phyloP scores from a whole-genome alignment of 2,113 vertebrate species.

The Pristiophorus japonicus region DNA sequence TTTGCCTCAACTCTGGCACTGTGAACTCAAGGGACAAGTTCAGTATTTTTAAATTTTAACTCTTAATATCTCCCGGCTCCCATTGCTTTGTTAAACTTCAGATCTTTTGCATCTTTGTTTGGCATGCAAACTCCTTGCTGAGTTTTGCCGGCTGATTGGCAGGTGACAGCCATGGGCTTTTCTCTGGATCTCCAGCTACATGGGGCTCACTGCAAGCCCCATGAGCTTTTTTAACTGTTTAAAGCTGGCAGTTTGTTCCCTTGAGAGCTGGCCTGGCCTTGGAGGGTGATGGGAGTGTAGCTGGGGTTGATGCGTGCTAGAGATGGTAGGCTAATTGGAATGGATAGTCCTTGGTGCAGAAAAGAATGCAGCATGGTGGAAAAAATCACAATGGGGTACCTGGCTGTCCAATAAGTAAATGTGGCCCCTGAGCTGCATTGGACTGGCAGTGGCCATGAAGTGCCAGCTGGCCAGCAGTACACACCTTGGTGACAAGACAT shows the following conservation, averaged over 20 bases:
- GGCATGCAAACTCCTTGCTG: not conserved
- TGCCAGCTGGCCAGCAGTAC: not conserved
- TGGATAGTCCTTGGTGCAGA: not conserved
- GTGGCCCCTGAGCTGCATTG: not conserved
- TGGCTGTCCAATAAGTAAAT: not conserved
- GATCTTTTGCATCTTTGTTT: not conserved
- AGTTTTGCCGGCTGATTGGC: not conserved
- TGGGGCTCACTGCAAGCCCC: not conserved
- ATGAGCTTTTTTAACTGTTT: not conserved
- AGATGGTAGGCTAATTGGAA: not conserved
- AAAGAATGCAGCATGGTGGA: not conserved
- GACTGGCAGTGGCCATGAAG: not conserved
- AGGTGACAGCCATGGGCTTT: not conserved
- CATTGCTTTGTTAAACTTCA: not conserved
- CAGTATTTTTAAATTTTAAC: not conserved
- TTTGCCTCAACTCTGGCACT: not conserved
- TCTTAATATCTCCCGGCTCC: not conserved
- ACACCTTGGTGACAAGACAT: not conserved
- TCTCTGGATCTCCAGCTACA: not conserved
- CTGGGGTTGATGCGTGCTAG: not conserved
- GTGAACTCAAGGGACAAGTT: not conserved
- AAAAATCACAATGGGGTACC: slow-evolving; percentile 3
- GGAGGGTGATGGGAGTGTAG: not conserved
- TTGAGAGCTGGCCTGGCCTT: slow-evolving; percentile 30
- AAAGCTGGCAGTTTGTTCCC: slow-evolving; percentile 4